Conservation (phyloP, 2,113 vertebrate genomes). For the Dromaius novaehollandiae region DNA sequence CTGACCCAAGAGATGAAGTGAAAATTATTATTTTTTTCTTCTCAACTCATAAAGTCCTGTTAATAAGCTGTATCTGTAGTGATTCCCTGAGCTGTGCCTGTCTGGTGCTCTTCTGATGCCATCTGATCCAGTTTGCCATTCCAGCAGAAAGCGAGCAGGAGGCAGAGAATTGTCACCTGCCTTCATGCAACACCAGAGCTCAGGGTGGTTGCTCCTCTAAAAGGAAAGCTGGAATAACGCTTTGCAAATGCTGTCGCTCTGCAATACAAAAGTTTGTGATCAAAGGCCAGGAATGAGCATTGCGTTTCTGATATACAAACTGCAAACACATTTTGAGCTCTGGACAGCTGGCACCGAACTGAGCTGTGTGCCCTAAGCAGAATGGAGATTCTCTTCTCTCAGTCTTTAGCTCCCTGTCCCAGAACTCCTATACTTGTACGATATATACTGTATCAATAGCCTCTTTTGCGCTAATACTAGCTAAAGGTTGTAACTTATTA, state of each 20-base stretch:
- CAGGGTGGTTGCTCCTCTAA: background rate
- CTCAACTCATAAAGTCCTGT: background rate
- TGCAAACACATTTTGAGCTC: background rate
- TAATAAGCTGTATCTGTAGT: rapidly evolving
- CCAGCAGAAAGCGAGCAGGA: background rate
- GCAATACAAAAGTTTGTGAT: rapidly evolving
- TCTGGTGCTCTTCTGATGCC: background rate
- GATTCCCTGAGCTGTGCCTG: background rate
- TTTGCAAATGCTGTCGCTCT: background rate
- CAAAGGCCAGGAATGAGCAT: background rate
- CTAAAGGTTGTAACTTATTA: background rate
- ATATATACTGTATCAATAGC: background rate
- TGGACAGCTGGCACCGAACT: background rate
- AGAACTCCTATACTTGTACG: background rate
- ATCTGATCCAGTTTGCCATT: background rate
- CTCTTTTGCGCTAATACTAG: background rate
- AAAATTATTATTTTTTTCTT: background rate
- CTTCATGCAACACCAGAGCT: background rate
- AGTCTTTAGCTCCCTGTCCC: background rate
- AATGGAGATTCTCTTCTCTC: background rate
- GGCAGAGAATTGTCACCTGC: background rate
- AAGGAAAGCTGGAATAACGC: background rate
- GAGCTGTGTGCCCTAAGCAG: background rate
- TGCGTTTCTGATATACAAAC: background rate
- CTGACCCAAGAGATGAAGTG: background rate